A percentile compares a stretch with the other conserved stretches of the same genome.
Conservation (phyloP, 2,113 vertebrate species). For the Serilophus lunatus region DNA sequence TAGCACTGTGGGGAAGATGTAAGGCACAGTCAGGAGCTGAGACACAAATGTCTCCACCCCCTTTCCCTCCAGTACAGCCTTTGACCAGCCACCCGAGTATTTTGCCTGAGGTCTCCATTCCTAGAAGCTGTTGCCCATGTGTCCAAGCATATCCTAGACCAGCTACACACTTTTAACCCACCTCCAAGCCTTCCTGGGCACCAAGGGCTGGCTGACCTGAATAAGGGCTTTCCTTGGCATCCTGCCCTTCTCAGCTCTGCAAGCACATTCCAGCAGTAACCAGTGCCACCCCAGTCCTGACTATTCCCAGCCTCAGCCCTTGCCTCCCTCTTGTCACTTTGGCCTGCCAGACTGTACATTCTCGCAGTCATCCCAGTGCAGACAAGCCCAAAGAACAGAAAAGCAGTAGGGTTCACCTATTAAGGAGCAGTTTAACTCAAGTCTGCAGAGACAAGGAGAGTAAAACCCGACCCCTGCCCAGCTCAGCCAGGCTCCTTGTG, state of each 20-base stretch:
- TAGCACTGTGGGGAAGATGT: constrained; percentile 76
- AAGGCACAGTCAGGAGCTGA: not conserved
- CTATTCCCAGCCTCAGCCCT: not conserved
- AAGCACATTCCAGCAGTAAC: not conserved
- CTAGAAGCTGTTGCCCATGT: not conserved
- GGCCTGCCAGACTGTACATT: not conserved
- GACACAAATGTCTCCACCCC: not conserved
- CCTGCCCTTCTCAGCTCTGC: not conserved
- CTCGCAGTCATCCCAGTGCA: not conserved
- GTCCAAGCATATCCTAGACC: not conserved
- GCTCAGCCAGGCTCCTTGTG: not conserved
- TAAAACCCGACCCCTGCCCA: not conserved
- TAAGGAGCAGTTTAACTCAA: not conserved
- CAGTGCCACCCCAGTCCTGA: not conserved
- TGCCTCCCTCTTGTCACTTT: not conserved
- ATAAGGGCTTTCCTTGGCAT: not conserved
- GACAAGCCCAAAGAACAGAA: not conserved
- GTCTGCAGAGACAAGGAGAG: not conserved
- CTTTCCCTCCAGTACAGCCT: not conserved
- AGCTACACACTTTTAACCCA: not conserved
- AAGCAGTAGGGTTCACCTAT: not conserved
- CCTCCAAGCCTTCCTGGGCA: not conserved
- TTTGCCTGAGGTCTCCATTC: not conserved
- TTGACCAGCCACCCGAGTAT: accelerated
- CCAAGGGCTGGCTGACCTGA: not conserved